Percentiles rank a stretch among this genome's conserved stretches.
Conservation (phyloP, 2,888 invertebrate genomes). For the Eudasyphora cyanicolor region DNA sequence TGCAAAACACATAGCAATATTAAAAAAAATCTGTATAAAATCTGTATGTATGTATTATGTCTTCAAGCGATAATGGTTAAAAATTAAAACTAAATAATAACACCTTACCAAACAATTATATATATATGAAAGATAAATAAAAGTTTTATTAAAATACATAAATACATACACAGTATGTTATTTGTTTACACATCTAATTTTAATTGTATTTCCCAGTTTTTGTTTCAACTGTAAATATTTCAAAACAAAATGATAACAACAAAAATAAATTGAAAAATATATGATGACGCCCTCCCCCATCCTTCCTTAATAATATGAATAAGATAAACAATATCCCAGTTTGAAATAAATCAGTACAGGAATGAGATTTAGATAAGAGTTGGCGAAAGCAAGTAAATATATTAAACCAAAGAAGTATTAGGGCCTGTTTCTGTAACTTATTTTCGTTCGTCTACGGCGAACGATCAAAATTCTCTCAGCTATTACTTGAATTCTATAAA, state of each 20-base stretch:
- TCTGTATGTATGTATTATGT: not conserved
- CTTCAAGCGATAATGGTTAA: conserved; percentile 7
- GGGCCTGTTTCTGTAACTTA: too few species aligned
- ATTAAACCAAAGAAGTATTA: too few species aligned
- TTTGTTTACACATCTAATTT: not conserved
- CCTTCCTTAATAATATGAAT: not conserved
- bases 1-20: conserved; percentile 56
- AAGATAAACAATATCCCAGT: not conserved
- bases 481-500: too few species aligned
- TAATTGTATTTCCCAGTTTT: not conserved
- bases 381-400: not conserved
- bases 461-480: too few species aligned
- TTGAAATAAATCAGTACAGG: not conserved
- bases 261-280: not conserved
- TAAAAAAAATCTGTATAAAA: conserved; percentile 25
- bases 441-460: too few species aligned
- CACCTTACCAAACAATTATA: not conserved
- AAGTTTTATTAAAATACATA: not conserved
- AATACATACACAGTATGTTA: not conserved
- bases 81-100: not conserved
- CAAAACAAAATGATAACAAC: not conserved
- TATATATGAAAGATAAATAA: not conserved
- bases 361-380: not conserved
- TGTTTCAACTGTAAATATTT: not conserved
- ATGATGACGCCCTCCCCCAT: not conserved